Evolutionary conservation across 2,113 vertebrate genomes (phyloP), one percentile per base, ranked within the genome.

Genomic region (Urocynchramus pylzowi): DNA sequence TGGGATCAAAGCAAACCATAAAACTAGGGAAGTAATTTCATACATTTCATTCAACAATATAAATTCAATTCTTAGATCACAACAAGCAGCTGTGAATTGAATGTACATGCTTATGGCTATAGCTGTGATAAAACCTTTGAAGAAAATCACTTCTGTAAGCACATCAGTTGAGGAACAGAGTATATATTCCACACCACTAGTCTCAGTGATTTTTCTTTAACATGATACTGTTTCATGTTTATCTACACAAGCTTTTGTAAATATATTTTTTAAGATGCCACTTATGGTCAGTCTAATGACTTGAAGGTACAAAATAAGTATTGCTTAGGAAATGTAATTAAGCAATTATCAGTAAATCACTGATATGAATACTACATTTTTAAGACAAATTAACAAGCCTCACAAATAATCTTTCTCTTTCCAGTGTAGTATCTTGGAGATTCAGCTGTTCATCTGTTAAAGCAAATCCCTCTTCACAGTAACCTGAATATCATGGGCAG

Each of bases 1-100:
- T 50, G 26, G 54, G 68, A 88, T 96, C 35, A 91, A 95, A 96
- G 84, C 14, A 89, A 92, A 45, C 22, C 42, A 10, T 52, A 88
- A 44, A 93, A 60, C 14, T 7, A 50, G 83, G 54, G 63, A 37
- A 74, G 91, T 94, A 16, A 88, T 95, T 96, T 96, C 18, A 70
- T 88, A 95, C 75, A 67, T 71, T 90, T 95, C 73, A 89, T 31
- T 95, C 28, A 22, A 78, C 63, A 65, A 68, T 75, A 92, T 65
- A 97, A 95, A 97, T 89, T 74, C 23, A 28, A 87, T 95, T 93
- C 94, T 96, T 67, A 97, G 86, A 85, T 96, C 90, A 94, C 9
- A 92, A 61, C 24, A 85, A 67, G 57, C 78, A 97, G 89, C 81
- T 96, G 91, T 82, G 50, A 73, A 78, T 70, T 76, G 44, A 92